Evolutionary conservation across 2,113 vertebrate species (phyloP).

Genomic region (Amazona vittata): DNA sequence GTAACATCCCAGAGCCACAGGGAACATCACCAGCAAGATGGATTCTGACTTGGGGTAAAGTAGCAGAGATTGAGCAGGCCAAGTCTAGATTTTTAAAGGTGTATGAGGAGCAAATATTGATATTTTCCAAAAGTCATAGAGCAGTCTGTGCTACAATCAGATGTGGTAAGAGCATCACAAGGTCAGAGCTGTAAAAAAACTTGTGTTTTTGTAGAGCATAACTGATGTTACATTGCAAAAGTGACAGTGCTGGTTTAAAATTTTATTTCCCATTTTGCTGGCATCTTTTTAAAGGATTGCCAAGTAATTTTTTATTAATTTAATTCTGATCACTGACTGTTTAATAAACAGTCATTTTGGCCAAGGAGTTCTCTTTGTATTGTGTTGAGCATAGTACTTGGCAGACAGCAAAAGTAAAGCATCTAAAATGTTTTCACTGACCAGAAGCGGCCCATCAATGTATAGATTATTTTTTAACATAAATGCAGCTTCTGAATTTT

Average conservation of each 20-base stretch:
- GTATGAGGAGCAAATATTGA: not conserved
- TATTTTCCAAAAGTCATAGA: not conserved
- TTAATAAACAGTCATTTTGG: not conserved
- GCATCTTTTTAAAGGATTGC: constrained; percentile 24
- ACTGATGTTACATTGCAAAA: not conserved
- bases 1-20: accelerated
- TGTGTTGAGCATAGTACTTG: not conserved
- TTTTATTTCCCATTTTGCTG: constrained; percentile 29
- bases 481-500: constrained; percentile 4
- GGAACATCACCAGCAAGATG: accelerated
- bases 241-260: not conserved
- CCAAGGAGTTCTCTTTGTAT: not conserved
- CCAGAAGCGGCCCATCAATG: not conserved
- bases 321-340: constrained; percentile 8
- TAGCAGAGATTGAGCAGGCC: not conserved
- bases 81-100: not conserved
- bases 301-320: constrained; percentile 41
- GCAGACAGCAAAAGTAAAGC: not conserved
- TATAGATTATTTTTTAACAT: not conserved
- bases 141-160: accelerated
- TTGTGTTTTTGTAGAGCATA: not conserved
- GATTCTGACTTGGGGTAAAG: not conserved
- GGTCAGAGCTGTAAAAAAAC: not conserved
- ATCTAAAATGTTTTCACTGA: constrained; percentile 7
- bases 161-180: not conserved